Evolutionary conservation across 2,888 invertebrate genomes (phyloP).

Genomic region (Rotaria magnacalcarata): DNA sequence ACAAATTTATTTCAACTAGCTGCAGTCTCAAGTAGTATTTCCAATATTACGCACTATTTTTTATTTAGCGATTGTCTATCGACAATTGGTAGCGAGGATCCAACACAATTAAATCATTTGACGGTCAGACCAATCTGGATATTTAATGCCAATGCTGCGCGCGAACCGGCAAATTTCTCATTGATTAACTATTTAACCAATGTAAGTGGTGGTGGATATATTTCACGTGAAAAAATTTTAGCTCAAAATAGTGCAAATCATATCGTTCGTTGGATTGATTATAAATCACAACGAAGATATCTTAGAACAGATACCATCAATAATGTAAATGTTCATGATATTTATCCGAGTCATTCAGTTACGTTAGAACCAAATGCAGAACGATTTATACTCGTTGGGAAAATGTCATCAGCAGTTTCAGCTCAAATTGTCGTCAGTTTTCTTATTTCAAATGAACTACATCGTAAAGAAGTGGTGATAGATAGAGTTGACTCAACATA

Average conservation of each 20-base stretch:
- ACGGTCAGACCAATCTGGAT: not conserved
- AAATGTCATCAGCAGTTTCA: not conserved
- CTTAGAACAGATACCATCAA: not conserved
- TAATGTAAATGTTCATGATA: not conserved
- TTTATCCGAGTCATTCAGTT: not conserved
- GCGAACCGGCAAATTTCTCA: not conserved
- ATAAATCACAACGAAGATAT: not conserved
- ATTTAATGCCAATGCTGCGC: not conserved
- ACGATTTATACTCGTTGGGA: not conserved
- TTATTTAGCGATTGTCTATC: slow-evolving; percentile 13
- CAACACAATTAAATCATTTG: not conserved
- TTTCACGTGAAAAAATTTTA: not conserved
- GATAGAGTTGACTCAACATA: not conserved
- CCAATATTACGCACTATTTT: not conserved
- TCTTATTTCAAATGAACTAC: not conserved
- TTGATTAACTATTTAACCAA: not conserved
- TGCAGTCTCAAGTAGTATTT: not conserved
- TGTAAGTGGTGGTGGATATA: not conserved
- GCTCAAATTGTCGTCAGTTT: not conserved
- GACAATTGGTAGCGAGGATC: not conserved
- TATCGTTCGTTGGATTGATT: not conserved
- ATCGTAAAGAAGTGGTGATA: not conserved
- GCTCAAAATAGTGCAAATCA: not conserved
- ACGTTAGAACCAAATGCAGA: not conserved
- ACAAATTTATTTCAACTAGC: too few relatives aligned